Conservation (phyloP, 1,140 invertebrate genomes). For the Brachionus paranguensis region DNA sequence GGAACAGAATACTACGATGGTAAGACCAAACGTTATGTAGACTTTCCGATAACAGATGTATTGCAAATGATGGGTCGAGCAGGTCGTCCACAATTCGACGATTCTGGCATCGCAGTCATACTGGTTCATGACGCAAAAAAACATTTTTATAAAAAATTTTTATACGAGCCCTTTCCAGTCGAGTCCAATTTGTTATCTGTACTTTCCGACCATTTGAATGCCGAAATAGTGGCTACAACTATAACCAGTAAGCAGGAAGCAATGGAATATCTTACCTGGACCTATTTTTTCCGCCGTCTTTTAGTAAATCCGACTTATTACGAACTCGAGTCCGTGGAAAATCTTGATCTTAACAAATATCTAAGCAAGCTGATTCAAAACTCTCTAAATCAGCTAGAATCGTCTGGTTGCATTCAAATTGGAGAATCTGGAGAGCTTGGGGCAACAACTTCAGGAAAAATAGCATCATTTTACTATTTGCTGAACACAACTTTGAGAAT, state of each 20-base stretch:
- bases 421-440: conserved; percentile 61
- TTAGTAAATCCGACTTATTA: conserved; percentile 74
- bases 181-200: conserved; percentile 84
- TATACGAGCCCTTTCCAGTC: conserved; percentile 98
- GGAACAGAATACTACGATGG: conserved; percentile 95
- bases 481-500: conserved; percentile 80
- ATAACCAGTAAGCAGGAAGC: conserved; percentile 85
- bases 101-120: conserved; percentile 87
- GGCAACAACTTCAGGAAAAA: conserved; percentile 80
- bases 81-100: conserved; percentile 90
- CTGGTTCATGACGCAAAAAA: conserved; percentile 97
- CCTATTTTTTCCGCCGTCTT: conserved; percentile 88
- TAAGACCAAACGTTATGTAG: conserved; percentile 88
- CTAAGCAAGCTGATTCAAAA: conserved; percentile 36
- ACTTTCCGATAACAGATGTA: conserved; percentile 93
- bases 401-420: conserved; percentile 29
- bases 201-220: conserved; percentile 91
- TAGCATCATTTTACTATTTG: conserved; percentile 95
- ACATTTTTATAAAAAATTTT: conserved; percentile 96
- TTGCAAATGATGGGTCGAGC: conserved; percentile 99
- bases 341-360: conserved; percentile 25
- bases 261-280: conserved; percentile 95
- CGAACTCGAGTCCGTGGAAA: conserved; percentile 28
- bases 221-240: conserved; percentile 88
- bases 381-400: background rate